A percentile compares a stretch with the other conserved stretches of the same genome.
Evolutionary conservation across 1,140 invertebrate species (phyloP).

Genomic region (Caenorhabditis brenneri): DNA sequence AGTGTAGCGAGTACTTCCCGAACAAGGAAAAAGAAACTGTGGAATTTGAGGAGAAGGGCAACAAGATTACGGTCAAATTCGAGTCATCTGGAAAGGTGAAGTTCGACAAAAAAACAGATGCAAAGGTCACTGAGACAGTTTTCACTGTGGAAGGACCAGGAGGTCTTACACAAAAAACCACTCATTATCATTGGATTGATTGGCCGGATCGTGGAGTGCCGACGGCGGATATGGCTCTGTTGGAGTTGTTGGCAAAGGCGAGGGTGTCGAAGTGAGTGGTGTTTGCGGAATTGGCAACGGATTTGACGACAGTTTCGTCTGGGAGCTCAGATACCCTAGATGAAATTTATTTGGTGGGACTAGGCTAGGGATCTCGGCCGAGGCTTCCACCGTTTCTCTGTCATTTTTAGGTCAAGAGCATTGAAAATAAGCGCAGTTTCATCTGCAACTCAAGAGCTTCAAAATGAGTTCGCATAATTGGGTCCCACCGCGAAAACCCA

Average conservation of each 20-base stretch:
- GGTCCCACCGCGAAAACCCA: no score
- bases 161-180: not conserved
- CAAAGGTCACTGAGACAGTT: not conserved
- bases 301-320: no score
- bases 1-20: conserved; percentile 52
- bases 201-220: no score
- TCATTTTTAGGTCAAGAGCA: no score
- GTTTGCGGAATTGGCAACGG: not conserved
- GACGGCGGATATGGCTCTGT: conserved; percentile 21
- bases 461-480: no score
- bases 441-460: no score
- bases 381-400: no score
- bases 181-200: conserved; percentile 51
- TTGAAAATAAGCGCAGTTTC: no score
- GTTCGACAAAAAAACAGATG: not conserved
- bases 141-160: not conserved
- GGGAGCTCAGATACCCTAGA: no score
- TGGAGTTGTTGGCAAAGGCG: not conserved
- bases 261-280: conserved; percentile 1
- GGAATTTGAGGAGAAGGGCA: not conserved
- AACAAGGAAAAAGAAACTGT: not conserved
- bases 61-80: not conserved
- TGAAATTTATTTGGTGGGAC: no score
- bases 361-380: no score
- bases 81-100: not conserved